Evolutionary conservation across 2,888 invertebrate genomes (phyloP).

Genomic region (Drosophila acutilabella): DNA sequence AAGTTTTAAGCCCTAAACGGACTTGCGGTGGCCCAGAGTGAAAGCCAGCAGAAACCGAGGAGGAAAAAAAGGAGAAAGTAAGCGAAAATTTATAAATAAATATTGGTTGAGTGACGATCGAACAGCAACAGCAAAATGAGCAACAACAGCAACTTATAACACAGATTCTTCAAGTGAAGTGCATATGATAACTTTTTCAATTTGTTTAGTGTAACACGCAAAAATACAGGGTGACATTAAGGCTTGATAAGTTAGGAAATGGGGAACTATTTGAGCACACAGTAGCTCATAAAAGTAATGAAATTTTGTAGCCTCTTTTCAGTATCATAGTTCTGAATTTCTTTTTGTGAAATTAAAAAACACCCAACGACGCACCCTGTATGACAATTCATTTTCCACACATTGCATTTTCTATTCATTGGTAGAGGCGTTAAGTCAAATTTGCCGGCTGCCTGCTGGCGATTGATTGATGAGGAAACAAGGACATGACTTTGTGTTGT

Average conservation of each 20-base stretch:
- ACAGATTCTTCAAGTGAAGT: background rate
- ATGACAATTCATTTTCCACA: conserved; percentile 26
- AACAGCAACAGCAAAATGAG: background rate
- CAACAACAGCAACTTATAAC: background rate
- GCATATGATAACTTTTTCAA: conserved; percentile 44
- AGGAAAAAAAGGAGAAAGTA: background rate
- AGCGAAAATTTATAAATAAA: conserved; percentile 6
- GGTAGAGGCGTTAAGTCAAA: conserved; percentile 46
- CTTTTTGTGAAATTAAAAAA: no score
- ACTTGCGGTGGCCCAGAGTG: conserved; percentile 44
- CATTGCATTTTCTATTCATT: conserved; percentile 32
- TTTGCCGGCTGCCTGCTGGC: conserved; percentile 9
- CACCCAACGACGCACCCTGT: no score
- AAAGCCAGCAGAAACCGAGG: background rate
- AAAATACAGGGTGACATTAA: background rate
- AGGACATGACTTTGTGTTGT: conserved; percentile 12
- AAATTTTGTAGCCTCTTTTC: no score
- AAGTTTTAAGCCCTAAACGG: conserved; percentile 55
- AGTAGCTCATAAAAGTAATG: no score
- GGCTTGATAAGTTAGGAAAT: no score
- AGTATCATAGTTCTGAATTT: no score
- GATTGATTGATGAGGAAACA: conserved; percentile 44
- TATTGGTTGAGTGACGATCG: background rate
- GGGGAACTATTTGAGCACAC: no score
- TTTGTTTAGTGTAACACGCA: conserved; percentile 42